phyloP scores from a whole-genome alignment of 1,140 invertebrate species.

The Pteromalus puparum region DNA sequence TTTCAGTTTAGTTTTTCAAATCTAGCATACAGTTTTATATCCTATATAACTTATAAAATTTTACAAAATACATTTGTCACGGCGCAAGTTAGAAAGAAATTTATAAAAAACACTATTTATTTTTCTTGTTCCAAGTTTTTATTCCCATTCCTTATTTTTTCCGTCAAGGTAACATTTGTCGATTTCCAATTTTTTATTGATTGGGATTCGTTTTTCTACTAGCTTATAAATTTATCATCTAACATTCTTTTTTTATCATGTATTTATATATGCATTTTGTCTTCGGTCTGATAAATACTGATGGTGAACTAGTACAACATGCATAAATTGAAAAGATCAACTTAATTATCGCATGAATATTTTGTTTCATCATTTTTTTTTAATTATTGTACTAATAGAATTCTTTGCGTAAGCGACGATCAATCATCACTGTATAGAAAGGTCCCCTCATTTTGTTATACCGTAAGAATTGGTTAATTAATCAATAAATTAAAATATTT shows the following conservation, averaged over 20 bases:
- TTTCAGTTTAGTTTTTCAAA: conserved; percentile 11
- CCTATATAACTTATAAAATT: neutral
- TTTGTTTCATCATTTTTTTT: conserved; percentile 17
- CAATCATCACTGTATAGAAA: conserved; percentile 38
- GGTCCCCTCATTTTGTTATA: conserved; percentile 42
- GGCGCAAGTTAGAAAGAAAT: conserved; percentile 19
- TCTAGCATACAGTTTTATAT: neutral
- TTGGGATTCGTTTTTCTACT: conserved; percentile 19
- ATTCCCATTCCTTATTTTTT: conserved; percentile 37
- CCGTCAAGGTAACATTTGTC: conserved; percentile 11
- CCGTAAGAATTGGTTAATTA: conserved; percentile 37
- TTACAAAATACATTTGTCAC: conserved; percentile 25
- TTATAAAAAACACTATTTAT: conserved; percentile 16
- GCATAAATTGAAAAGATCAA: conserved; percentile 13
- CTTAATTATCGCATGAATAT: conserved; percentile 20
- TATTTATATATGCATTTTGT: conserved; percentile 42
- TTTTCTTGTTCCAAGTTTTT: conserved; percentile 43
- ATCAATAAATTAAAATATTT: conserved; percentile 46
- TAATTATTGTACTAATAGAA: neutral
- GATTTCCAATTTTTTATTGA: conserved; percentile 26
- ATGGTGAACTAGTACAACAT: conserved; percentile 2
- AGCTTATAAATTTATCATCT: neutral
- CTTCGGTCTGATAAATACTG: conserved; percentile 35
- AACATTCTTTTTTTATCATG: conserved; percentile 34
- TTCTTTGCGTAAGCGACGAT: conserved; percentile 32